Evolutionary conservation across 2,888 invertebrate genomes (phyloP), one percentile per base, ranked within the genome.

Genomic region (Zaprionus bogoriensis): DNA sequence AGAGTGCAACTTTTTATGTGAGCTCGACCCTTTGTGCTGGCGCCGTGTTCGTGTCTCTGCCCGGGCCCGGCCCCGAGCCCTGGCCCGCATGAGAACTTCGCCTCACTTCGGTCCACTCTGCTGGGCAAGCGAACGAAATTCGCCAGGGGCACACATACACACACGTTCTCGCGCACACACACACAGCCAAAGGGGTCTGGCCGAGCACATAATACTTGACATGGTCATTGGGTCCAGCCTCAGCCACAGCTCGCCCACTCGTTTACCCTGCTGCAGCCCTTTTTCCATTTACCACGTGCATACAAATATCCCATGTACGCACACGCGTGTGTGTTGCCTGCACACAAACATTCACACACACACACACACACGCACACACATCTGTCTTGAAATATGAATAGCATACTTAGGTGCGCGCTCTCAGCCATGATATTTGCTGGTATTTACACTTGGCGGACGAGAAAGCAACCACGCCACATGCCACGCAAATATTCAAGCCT

Each of bases 341-440:
- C 19, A 23, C 39, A 42, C 32, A 51, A 17, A 38, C 10, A n/a
- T 17, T 9, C 17, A 47, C 22, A 46, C 17, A 53, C 19, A 20
- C 22, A 7, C 19, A 30, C 25, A 50, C 10, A 41, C n/a, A 38
- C 9, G 30, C 14, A 32, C 32, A 45, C 27, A 39, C 38, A 57
- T 46, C 42, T 46, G 50, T 38, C 53, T 42, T 48, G 38, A 22
- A 44, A 67, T 60, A 53, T 62, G 42, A 57, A 60, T 59, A 67
- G 72, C 64, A 79, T 59, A 65, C 59, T 81, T 84, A 77, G 67
- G 67, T 42, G 78, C 63, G 48, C 53, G 46, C 53, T 58, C 23
- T 38, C 39, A 50, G 67, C 69, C 67, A 84, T 69, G 77, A 78
- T 73, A 87, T 87, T 82, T 84, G 67, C 55, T 65, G 83, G 73